Base-by-base conservation (phyloP, 2,113 vertebrate species). In the Channa maculata region DNA sequence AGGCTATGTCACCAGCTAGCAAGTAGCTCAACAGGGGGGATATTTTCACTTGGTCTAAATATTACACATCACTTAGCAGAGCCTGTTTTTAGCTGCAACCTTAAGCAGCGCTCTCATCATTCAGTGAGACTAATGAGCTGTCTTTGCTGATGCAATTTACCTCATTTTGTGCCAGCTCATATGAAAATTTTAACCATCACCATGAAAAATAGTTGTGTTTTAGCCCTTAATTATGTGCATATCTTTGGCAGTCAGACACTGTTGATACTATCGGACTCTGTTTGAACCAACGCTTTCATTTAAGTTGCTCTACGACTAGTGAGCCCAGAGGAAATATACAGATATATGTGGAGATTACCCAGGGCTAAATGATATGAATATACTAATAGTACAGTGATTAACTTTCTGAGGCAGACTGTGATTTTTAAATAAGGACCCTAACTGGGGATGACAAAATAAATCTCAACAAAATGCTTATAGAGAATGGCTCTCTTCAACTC, bases 81-180 rank as follows among this genome's bases (percentile, higher is more conserved):
- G 46, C 2, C n/a, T 53, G 51, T 58, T 64, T 62, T 63, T 9
- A 65, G 36, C 57, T 46, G 63, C 70, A 74, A 66, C 87, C 83
- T 55, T 15, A 36, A 85, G 81, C 77, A 50, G 38, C 8, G 38
- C 72, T 82, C 69, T 85, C 75, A 86, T 91, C 82, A 86, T 60
- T 86, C 84, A 86, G 75, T 65, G 65, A 82, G 78, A 89, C 82
- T 87, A 88, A 89, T 85, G 84, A 89, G 82, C 75, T 82, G 85
- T 81, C 85, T 83, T 72, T 67, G 79, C 87, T 85, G 83, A 89
- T 83, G 83, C 77, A 86, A 89, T 86, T 83, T 79, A 83, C 57
- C 71, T 83, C 68, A 66, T 77, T 87, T 72, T 79, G 60, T 84
- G 80, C 65, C 82, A 80, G 67, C 75, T 72, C 58, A 38, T 68